Percentiles rank a stretch among this genome's conserved stretches.
Conservation (phyloP, 2,888 invertebrate species). For the Orgyia antiqua region DNA sequence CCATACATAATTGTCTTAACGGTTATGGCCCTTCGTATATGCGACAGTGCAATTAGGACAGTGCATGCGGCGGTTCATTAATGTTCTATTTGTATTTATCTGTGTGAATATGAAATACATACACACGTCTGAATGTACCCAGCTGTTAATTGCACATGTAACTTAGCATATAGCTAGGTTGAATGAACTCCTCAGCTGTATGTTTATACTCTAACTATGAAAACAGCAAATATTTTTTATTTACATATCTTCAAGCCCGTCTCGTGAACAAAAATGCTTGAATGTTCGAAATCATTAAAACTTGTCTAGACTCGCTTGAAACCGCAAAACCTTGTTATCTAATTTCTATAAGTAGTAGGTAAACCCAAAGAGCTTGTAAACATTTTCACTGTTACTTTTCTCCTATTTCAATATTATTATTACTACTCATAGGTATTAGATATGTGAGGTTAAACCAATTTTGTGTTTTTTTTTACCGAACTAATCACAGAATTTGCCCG, state of each 20-base stretch:
- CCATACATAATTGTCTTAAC: no score
- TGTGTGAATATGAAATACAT: no score
- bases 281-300: no score
- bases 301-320: no score
- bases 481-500: no score
- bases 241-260: no score
- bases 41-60: constrained; percentile 13
- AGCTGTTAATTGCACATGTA: constrained; percentile 1
- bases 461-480: no score
- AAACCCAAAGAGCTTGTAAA: constrained; percentile 12
- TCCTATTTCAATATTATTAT: constrained; percentile 15
- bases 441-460: not conserved
- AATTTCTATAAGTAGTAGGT: constrained; percentile 19
- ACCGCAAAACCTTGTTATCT: not conserved
- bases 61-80: constrained; percentile 18
- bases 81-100: constrained; percentile 11
- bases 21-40: no score
- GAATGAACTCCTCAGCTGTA: not conserved
- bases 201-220: no score
- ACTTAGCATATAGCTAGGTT: not conserved
- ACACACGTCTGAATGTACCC: not conserved
- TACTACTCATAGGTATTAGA: no score
- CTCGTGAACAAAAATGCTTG: no score
- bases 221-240: no score
- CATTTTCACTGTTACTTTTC: constrained; percentile 37